These are phyloP conservation scores for Dendrolimus houi DNA, from an alignment of 2,888 invertebrate genomes.

Conservation along the genomic window DNA sequence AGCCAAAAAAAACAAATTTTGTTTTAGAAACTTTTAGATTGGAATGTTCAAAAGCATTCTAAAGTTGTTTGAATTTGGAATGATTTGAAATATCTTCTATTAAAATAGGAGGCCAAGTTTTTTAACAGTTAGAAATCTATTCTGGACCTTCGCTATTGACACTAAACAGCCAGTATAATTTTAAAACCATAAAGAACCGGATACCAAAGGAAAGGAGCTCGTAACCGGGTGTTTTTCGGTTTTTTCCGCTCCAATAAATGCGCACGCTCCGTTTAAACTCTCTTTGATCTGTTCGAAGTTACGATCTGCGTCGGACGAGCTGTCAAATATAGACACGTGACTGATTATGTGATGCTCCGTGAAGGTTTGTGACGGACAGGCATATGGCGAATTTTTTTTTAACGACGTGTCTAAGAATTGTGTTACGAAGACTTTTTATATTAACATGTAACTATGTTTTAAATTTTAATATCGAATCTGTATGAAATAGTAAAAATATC, in stretches of 20 bases:
- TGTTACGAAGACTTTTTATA: too few relatives aligned
- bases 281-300: slow-evolving; percentile 4
- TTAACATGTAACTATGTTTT: too few relatives aligned
- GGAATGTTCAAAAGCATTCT: too few relatives aligned
- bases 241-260: slow-evolving; percentile 4
- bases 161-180: neutral
- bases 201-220: neutral
- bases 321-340: neutral
- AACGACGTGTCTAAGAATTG: neutral
- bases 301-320: neutral
- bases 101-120: too few relatives aligned
- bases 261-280: neutral
- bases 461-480: too few relatives aligned
- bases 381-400: neutral
- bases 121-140: neutral
- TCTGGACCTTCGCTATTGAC: neutral
- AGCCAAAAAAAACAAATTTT: too few relatives aligned
- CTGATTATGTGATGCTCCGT: neutral
- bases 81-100: too few relatives aligned
- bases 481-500: too few relatives aligned
- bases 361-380: neutral
- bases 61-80: too few relatives aligned
- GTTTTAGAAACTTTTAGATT: too few relatives aligned
- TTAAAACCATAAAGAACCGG: neutral
- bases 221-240: neutral